Evolutionary conservation across 2,113 vertebrate species (phyloP), one percentile per base, ranked within the genome.

Genomic region (Helogale parvula): DNA sequence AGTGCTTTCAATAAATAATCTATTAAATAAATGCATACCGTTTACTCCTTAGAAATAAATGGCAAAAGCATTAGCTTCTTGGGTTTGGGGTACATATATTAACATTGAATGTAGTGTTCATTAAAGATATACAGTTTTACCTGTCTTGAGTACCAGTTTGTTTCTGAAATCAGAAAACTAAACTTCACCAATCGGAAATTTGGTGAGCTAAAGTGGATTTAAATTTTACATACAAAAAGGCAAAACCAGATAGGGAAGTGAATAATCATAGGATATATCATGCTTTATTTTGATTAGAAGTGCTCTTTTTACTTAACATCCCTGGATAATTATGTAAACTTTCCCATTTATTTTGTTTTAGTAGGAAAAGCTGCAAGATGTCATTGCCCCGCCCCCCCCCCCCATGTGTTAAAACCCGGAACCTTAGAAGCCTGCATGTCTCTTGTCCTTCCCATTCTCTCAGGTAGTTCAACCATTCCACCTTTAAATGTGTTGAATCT

Each of bases 111-210:
- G 8, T 6, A 69, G 5, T 45, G 5, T 38, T 68, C 2, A 1
- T 57, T 65, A 31, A 82, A 69, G 35, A 31, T 8, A 41, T 13
- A 50, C 3, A 77, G 27, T 77, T 88, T 38, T 31, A 21, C 41
- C 19, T 81, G 47, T 52, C 25, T 87, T 50, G 21, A 19, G 3
- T 47, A 80, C 3, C 21, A 74, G 8, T 21, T 47, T 54, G 50
- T 72, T 95, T 92, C 23, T 88, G 33, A 85, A 95, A 74, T 84
- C 21, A 72, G 52, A 83, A 77, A 79, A 35, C 7, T 35, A 93
- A 41, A 41, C 27, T 38, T 35, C 76, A 25, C 38, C 63, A 50
- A 25, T 13, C 50, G 41, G 69, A 31, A 27, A 23, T 14, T 66
- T 29, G 66, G 13, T 89, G 45, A 90, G 29, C 50, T 52, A 71